Conservation (phyloP, 2,888 invertebrate species). For the Pseudococcus jackbeardsleyi region DNA sequence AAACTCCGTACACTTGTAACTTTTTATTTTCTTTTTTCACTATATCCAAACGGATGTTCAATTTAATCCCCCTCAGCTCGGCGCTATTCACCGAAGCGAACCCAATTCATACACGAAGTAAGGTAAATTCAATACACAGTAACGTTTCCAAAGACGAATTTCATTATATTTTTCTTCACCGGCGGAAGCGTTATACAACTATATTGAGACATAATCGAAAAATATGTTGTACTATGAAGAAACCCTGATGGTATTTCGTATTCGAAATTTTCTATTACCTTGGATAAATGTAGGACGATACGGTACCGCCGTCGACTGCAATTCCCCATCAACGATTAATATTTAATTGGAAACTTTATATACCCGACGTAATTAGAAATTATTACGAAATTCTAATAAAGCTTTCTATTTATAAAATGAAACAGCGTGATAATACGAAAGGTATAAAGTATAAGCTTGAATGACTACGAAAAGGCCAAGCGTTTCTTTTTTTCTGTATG, state of each 20-base stretch:
- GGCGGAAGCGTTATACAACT: not conserved
- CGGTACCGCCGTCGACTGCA: not conserved
- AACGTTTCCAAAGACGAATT: not conserved
- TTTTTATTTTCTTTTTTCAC: not conserved
- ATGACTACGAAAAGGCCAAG: not conserved
- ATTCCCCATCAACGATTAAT: not conserved
- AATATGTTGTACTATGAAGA: not conserved
- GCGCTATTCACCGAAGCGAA: not conserved
- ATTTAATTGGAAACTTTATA: conserved; percentile 1
- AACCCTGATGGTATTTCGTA: not conserved
- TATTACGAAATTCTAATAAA: conserved; percentile 2
- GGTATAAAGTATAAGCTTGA: not conserved
- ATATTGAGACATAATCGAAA: not conserved
- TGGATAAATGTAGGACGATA: not conserved
- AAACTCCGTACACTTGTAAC: not conserved
- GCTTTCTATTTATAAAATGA: not conserved
- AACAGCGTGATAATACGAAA: not conserved
- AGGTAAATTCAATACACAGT: not conserved
- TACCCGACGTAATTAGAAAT: not conserved
- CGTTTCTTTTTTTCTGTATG: not conserved
- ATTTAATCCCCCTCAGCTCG: not conserved
- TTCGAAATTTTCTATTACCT: not conserved
- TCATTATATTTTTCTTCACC: not conserved
- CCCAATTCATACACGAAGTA: not conserved
- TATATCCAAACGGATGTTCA: conserved; percentile 4